Evolutionary conservation across 2,888 invertebrate species (phyloP).

Genomic region (Perizoma flavofasciatum): DNA sequence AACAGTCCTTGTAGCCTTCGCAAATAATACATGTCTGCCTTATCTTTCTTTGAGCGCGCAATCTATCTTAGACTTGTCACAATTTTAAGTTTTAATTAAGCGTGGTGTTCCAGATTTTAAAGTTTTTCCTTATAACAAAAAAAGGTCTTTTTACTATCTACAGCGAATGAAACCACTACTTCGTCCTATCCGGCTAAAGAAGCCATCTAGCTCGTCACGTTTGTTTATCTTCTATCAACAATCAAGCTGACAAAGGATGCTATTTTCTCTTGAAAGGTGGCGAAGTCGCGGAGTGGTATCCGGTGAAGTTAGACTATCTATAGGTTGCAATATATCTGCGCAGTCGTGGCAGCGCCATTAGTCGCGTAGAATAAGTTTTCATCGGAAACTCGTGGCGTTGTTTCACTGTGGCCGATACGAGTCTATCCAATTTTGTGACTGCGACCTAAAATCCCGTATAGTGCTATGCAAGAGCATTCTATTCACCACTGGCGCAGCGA

Average conservation of each 20-base stretch:
- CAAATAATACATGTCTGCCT: conserved; percentile 43
- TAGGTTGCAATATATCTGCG: conserved; percentile 29
- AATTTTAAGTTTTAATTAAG: conserved; percentile 55
- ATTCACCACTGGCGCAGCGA: conserved; percentile 45
- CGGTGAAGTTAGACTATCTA: conserved; percentile 28
- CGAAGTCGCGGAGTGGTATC: conserved; percentile 33
- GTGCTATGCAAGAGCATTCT: conserved; percentile 54
- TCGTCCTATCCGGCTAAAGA: conserved; percentile 15
- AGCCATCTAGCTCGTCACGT: conserved; percentile 28
- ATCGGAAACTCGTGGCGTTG: conserved; percentile 53
- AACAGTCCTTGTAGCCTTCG: conserved; percentile 16
- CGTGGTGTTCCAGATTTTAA: conserved; percentile 36
- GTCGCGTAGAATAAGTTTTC: conserved; percentile 57
- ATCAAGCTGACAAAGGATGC: conserved; percentile 33
- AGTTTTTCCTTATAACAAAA: conserved; percentile 38
- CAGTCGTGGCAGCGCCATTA: conserved; percentile 39
- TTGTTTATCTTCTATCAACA: conserved; percentile 38
- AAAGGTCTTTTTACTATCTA: conserved; percentile 27
- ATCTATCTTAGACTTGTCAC: conserved; percentile 37
- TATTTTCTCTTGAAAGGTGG: conserved; percentile 33
- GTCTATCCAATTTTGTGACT: conserved; percentile 70
- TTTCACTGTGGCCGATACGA: conserved; percentile 57
- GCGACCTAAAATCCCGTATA: conserved; percentile 55
- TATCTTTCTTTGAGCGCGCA: conserved; percentile 35
- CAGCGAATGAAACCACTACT: conserved; percentile 25